These are phyloP conservation scores for Momotus momota DNA, from an alignment of 2,797 vertebrate species.

Conservation along the genomic window DNA sequence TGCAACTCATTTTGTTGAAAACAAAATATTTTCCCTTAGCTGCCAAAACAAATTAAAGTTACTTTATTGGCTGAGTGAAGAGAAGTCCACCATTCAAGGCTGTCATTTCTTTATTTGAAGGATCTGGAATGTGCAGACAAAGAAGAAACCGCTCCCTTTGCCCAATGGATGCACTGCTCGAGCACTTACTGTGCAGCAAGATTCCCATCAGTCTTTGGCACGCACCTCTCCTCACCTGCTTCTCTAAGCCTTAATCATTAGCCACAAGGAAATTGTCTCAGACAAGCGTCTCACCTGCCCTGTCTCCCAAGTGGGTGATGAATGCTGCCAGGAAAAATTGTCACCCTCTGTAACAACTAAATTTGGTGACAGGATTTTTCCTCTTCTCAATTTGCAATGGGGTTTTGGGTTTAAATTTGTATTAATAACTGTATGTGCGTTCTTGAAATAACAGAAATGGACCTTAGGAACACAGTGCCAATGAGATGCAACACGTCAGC, in stretches of 20 bases:
- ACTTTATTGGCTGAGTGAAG: neutral
- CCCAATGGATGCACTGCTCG: neutral
- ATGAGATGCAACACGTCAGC: neutral
- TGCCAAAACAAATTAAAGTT: constrained; percentile 27
- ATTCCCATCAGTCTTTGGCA: neutral
- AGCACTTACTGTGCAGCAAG: neutral
- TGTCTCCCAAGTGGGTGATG: neutral
- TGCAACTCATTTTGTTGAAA: constrained; percentile 7
- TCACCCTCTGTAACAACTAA: neutral
- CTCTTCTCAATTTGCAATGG: neutral
- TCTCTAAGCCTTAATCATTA: neutral
- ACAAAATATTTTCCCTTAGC: constrained; percentile 24
- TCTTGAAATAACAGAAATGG: neutral
- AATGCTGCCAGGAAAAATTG: neutral
- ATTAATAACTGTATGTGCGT: neutral
- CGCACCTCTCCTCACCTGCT: neutral
- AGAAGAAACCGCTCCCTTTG: neutral
- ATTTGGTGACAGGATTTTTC: neutral
- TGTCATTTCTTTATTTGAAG: neutral
- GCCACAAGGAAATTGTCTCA: neutral
- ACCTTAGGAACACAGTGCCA: neutral
- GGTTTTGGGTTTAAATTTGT: neutral
- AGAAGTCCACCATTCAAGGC: neutral
- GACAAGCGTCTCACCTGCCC: neutral
- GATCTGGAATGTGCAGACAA: neutral